Conservation (phyloP, 2,797 vertebrate species). For the Pelobates cultripes region DNA sequence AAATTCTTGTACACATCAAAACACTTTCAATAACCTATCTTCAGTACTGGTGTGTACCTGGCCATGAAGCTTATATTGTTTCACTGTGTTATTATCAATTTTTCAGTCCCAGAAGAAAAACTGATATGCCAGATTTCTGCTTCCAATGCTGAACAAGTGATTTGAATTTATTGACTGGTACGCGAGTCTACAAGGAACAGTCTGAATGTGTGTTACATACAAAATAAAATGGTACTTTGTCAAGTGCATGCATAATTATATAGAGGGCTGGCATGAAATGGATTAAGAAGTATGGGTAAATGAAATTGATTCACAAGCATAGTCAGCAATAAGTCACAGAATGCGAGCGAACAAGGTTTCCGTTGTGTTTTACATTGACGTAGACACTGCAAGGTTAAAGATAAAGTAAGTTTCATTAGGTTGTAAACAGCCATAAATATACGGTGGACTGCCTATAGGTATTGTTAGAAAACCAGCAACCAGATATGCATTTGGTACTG, state of each 20-base stretch:
- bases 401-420: slow-evolving; percentile 14
- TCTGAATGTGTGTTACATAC: slow-evolving; percentile 22
- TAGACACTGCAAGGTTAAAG: slow-evolving; percentile 20
- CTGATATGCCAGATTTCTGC: neutral
- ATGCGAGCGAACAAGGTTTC: neutral
- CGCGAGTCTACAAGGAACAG: slow-evolving; percentile 2
- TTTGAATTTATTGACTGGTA: slow-evolving; percentile 29
- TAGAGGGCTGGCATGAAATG: neutral
- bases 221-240: slow-evolving; percentile 24
- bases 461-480: neutral
- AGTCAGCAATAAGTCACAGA: slow-evolving; percentile 21
- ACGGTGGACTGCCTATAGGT: neutral
- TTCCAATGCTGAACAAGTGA: neutral
- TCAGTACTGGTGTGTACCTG: neutral
- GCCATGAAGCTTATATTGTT: neutral
- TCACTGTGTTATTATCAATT: neutral
- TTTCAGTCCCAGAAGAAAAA: slow-evolving; percentile 8
- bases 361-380: slow-evolving; percentile 5
- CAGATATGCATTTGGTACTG: neutral
- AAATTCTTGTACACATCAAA: neutral
- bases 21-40: neutral
- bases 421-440: neutral
- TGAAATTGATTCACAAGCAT: slow-evolving; percentile 13
- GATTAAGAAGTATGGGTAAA: slow-evolving; percentile 7
- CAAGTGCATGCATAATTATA: slow-evolving; percentile 25